Evolutionary conservation across 30 jellyfish, hydroid and myxozoan genomes (phyloP).

Genomic region (Haliclystus octoradiatus): DNA sequence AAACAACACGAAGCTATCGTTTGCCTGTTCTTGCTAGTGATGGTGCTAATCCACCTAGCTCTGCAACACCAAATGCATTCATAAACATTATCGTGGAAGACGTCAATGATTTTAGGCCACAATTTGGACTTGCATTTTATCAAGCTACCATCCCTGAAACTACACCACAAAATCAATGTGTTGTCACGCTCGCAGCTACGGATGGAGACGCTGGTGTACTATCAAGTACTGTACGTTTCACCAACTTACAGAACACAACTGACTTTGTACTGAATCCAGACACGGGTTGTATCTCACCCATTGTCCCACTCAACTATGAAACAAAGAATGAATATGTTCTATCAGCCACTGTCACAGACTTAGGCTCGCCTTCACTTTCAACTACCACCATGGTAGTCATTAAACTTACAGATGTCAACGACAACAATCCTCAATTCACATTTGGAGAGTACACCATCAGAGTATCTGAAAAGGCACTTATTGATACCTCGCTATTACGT

Average conservation of each 20-base stretch:
- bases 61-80: constrained; percentile 26
- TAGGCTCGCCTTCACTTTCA: constrained; percentile 46
- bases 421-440: constrained; percentile 51
- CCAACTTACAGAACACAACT: constrained; percentile 49
- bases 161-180: constrained; percentile 10
- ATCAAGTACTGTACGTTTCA: constrained; percentile 14
- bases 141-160: constrained; percentile 47
- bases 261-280: constrained; percentile 39
- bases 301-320: constrained; percentile 40
- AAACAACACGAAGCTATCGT: constrained; percentile 23
- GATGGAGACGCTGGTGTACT: constrained; percentile 51
- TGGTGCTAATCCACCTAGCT: constrained; percentile 9
- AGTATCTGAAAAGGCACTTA: constrained; percentile 81
- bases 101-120: constrained; percentile 68
- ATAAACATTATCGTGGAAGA: constrained; percentile 41
- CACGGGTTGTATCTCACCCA: constrained; percentile 54
- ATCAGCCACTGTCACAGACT: constrained; percentile 65
- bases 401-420: constrained; percentile 52
- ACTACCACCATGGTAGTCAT: constrained; percentile 58
- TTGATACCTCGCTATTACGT: constrained; percentile 21
- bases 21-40: constrained; percentile 45
- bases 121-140: constrained; percentile 33
- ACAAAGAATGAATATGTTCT: constrained; percentile 39
- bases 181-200: constrained; percentile 26
- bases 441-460: constrained; percentile 29